Evolutionary conservation across 2,113 vertebrate genomes (phyloP), one percentile per base, ranked within the genome.

Genomic region (Ia io): DNA sequence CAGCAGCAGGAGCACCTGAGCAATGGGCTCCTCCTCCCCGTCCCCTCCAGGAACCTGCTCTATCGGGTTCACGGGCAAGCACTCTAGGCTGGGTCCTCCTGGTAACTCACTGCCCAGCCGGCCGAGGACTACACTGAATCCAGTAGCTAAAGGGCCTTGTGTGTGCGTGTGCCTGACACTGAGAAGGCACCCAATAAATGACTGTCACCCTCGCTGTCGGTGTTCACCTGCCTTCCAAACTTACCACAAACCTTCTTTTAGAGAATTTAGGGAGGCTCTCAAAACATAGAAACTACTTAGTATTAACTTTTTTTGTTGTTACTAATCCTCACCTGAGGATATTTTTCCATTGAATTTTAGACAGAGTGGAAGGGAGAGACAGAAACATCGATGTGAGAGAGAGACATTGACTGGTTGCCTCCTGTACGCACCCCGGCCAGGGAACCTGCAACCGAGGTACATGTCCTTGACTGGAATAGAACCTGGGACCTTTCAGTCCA

Each of bases 21-120:
- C 6, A 35, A 30, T 0, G 3, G 40, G 40, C 5, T 8, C 30
- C 28, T 1, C 3, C 17, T 0, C 65, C 42, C 56, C 5, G 13
- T 4, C 22, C n/a, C 28, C 17, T 84, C 30, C 20, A 22, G 0
- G 7, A 10, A 35, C 14, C n/a, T 18, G 32, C 35, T 70, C 51
- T 10, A 6, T 42, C 8, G 70, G n/a, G 42, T 2, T 91, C 65
- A 74, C 2, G 20, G 0, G 8, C 44, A 35, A 14, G 42, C 2
- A 17, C 47, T 12, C 18, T n/a, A 47, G 22, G 22, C 49, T 23
- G 79, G 63, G 63, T 69, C 86, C 32, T 70, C 42, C 4, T n/a
- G 74, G 69, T 18, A n/a, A 35, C 84, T n/a, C 1, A 18, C 44
- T 67, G 40, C n/a, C 37, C 76, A 32, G 42, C 4, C 32, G 51